These are phyloP conservation scores for Cheilosia grossa DNA, from an alignment of 2,888 invertebrate species.

Conservation along the genomic window DNA sequence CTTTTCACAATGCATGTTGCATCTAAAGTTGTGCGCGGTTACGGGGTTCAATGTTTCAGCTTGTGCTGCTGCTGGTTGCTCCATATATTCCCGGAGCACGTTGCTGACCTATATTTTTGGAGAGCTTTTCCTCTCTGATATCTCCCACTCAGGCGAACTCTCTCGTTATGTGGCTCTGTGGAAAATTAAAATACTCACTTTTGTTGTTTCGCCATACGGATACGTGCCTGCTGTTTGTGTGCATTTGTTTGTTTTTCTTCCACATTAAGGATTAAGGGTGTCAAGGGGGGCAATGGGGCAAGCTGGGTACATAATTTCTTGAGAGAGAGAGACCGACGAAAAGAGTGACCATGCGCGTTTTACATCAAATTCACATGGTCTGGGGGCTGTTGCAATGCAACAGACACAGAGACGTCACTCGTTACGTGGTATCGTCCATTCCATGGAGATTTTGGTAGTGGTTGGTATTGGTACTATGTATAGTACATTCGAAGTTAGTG, in stretches of 20 bases:
- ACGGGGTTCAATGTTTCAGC: conserved; percentile 50
- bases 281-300: background rate
- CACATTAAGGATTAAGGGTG: conserved; percentile 1
- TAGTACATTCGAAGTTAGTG: conserved; percentile 48
- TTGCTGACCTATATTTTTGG: conserved; percentile 82
- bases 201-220: conserved; percentile 21
- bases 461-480: conserved; percentile 14
- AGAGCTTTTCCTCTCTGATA: conserved; percentile 1
- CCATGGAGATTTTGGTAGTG: background rate
- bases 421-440: conserved; percentile 38
- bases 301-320: background rate
- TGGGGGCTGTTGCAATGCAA: conserved; percentile 44
- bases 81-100: conserved; percentile 78
- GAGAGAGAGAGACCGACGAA: background rate
- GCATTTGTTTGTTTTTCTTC: conserved; percentile 32
- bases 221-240: conserved; percentile 17
- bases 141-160: conserved; percentile 6
- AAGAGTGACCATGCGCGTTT: conserved; percentile 59
- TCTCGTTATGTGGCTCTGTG: conserved; percentile 2
- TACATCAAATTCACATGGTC: conserved; percentile 39
- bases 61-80: conserved; percentile 63
- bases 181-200: conserved; percentile 42
- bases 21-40: conserved; percentile 51
- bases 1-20: conserved; percentile 63
- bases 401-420: conserved; percentile 50